Base-by-base conservation (phyloP, 1,140 invertebrate genomes). In the Chymomyza costata region DNA sequence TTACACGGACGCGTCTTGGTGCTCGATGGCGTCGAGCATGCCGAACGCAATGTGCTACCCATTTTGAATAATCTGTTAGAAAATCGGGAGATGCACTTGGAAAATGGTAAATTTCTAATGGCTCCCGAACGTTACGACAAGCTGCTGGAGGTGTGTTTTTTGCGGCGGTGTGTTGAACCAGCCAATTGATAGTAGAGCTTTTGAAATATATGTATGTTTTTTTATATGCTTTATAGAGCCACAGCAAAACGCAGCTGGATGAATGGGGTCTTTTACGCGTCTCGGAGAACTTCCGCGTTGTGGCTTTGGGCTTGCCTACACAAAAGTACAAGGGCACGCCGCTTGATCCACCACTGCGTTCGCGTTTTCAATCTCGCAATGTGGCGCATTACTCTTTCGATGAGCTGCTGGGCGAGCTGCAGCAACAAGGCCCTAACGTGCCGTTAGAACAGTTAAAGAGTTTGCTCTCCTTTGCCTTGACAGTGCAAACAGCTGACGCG, bases 31-130 rank as follows among this genome's bases (percentile, higher is more conserved):
- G 95, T 99, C 46, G 97, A 99, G 87, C 98, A 99, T 84, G 96
- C 96, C 0, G 97, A 99, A 85, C 87, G 97, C 46, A 99, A 99
- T 89, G 96, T 99, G 18, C 87, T 99, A 34, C 97, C 97, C 32
- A 93, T 99, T 30, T 85, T 99, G n/a, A 99, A 99, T 87, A 99
- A 99, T 88, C 89, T 99, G 17, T 86, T 99, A n/a, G 97, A 99
- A 88, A 99, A 99, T 87, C 88, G 97, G 41, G 97, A 99, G 87
- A 98, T 99, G 96, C 95, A 99, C 86, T 87, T 99, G 34, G 97
- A 99, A 88, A 97, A 98, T 90, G 97, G 97, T 0, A 87, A 96
- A 60, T 96, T 98, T 86, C 88, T 99, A 10, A 93, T 99, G 76
- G 91, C 95, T 1, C 91, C 95, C 16, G 85, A 90, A 1, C 90